Percentiles rank a stretch among this genome's conserved stretches.
Evolutionary conservation across 2,113 vertebrate genomes (phyloP).

Genomic region (Microtus ochrogaster): DNA sequence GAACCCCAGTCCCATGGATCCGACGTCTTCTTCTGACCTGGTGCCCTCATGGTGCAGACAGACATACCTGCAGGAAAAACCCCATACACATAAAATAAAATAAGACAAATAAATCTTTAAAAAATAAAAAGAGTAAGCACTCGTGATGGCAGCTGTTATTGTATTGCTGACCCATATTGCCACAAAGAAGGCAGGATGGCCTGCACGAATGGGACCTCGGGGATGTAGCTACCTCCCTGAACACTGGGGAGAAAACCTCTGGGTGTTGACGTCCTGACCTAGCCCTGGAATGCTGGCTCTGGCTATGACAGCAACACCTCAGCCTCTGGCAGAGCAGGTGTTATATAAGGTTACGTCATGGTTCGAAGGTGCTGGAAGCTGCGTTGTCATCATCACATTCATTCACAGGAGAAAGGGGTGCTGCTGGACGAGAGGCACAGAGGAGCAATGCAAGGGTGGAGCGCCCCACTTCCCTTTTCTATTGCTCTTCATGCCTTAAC

Average conservation of each 20-base stretch:
- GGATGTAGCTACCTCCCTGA: background rate
- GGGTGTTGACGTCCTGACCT: background rate
- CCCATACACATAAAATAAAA: background rate
- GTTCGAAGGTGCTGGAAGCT: constrained; percentile 26
- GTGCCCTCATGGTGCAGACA: no score
- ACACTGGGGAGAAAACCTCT: background rate
- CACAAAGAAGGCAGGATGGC: background rate
- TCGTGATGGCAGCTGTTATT: background rate
- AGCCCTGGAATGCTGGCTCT: background rate
- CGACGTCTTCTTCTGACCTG: background rate
- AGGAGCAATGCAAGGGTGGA: background rate
- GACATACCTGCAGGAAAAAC: background rate
- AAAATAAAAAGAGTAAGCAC: background rate
- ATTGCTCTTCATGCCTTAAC: background rate
- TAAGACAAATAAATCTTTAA: background rate
- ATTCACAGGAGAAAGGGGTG: constrained; percentile 28
- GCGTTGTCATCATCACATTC: constrained; percentile 56
- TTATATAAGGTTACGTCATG: constrained; percentile 10
- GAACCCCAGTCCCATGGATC: background rate
- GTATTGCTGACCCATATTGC: background rate
- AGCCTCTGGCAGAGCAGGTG: background rate
- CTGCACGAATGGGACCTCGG: background rate
- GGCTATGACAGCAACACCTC: background rate
- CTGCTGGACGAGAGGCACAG: background rate
- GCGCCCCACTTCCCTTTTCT: background rate